Base-by-base conservation (phyloP, 1,140 invertebrate species). In the Apis cerana region DNA sequence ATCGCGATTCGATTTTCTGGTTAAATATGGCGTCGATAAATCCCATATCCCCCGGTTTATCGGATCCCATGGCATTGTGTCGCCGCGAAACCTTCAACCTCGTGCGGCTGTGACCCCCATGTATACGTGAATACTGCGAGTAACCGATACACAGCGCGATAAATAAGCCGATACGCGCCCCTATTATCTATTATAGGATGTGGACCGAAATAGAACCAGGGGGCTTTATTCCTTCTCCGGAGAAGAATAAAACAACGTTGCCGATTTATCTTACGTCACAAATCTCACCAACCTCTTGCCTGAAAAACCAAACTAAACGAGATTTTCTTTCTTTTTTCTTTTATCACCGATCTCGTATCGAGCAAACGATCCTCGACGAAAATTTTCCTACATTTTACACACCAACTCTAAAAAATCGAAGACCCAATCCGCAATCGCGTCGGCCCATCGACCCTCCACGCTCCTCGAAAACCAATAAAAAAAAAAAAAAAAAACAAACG, bases 21-120 rank as follows among this genome's bases (percentile, higher is more conserved):
- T 83, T 82, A 81, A 87, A 87, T 82, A 84, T 84, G 85, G 83
- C 80, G 65, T 52, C 77, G 84, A 87, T 88, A 89, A 88, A 87
- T 89, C 84, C 76, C 64, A 81, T 58, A 81, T 58, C 82, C 81
- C 81, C 79, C 85, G 90, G 86, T 89, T 91, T 90, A 91, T 91
- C 90, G 84, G 75, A 58, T 80, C 67, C 76, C 72, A 50, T 84
- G 83, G 86, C 84, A 91, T 91, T 90, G 90, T 90, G 85, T 84
- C 78, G 33, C 70, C 67, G 72, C 67, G 67, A 58, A 70, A 48
- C 81, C 81, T 82, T 65, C 81, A 54, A 77, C 81, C 81, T 67
- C 72, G 9, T 43, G 33, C 15, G 43, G 33, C 27, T 59, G 23
- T 48, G 52, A 74, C 62, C 48, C 33, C 52, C 75, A 17, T n/a